Base-by-base conservation (phyloP, 2,888 invertebrate species). In the Apodemia zela region DNA sequence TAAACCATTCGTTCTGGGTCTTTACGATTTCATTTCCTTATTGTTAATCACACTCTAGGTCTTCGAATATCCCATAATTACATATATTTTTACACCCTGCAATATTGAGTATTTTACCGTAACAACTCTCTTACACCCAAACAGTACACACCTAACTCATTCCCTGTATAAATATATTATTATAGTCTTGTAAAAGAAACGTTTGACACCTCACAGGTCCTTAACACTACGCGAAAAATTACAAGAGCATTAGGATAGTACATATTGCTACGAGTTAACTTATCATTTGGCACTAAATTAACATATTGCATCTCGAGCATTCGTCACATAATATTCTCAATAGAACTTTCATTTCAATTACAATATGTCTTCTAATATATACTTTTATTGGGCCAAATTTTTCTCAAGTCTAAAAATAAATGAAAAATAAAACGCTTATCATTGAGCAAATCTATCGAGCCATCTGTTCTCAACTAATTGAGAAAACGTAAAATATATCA, bases 221-320 rank as follows among this genome's bases (percentile, higher is more conserved):
- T 85, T 88, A 87, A 88, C 89, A 87, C 89, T 90, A 90, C 87
- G 82, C 86, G 87, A 89, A 85, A 87, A 84, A 86, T 86, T 89
- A 89, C 86, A 88, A 88, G 89, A 87, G 87, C 86, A 84, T 89
- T 88, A 89, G 87, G 86, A 85, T 88, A 89, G 84, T 79, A 84
- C 85, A 88, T 89, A 90, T 89, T 84, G 90, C 90, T 91, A 91
- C 89, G 80, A 90, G 90, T 89, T 88, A 90, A 91, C 87, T 90
- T 90, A 90, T 90, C 89, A 90, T 91, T 91, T 91, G 91, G 91
- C 91, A 91, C 91, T 90, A 91, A 90, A 89, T 85, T 89, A 90
- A 90, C 88, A 89, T 91, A 91, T 90, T 89, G 89, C 90, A 89
- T 89, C 84, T 86, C 88, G 88, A 87, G 84, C 87, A 84, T 88